Conservation (phyloP, 2,113 vertebrate species). For the Fukomys damarensis region DNA sequence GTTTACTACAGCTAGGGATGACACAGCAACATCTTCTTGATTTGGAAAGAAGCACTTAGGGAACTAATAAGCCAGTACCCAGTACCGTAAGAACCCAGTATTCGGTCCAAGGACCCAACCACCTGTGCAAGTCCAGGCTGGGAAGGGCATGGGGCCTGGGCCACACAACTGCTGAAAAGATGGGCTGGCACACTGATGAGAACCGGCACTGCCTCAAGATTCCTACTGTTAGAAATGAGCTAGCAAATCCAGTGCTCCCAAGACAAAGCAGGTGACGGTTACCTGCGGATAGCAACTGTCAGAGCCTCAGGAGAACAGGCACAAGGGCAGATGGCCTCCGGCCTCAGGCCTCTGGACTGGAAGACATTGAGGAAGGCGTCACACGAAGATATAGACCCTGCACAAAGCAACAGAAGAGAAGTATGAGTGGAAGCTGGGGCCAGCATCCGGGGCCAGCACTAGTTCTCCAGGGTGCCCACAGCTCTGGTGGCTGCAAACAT, state of each 20-base stretch:
- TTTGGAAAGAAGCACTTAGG: not conserved
- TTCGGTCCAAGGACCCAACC: not conserved
- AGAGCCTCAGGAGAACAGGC: slow-evolving; percentile 95
- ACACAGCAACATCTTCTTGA: not conserved
- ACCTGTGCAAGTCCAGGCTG: rapidly evolving
- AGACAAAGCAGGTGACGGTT: not conserved
- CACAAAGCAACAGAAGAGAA: not conserved
- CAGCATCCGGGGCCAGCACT: rapidly evolving
- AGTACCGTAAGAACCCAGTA: not conserved
- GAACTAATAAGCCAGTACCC: not conserved
- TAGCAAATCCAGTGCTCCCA: not conserved
- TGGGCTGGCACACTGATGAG: rapidly evolving
- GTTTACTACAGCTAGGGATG: not conserved
- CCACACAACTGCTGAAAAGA: rapidly evolving
- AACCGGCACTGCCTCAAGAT: not conserved
- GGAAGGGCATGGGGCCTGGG: rapidly evolving
- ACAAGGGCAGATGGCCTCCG: slow-evolving; percentile 97
- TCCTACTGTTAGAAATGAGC: not conserved
- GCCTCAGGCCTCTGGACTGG: slow-evolving; percentile 94
- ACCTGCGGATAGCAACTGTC: slow-evolving; percentile 97
- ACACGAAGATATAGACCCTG: slow-evolving; percentile 99
- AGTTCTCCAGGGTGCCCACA: rapidly evolving
- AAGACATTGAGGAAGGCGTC: slow-evolving; percentile 98
- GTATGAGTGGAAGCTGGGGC: rapidly evolving
- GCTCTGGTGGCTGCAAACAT: not conserved